Evolutionary conservation across 2,888 invertebrate genomes (phyloP).

Genomic region (Rhaphigaster nebulosa): DNA sequence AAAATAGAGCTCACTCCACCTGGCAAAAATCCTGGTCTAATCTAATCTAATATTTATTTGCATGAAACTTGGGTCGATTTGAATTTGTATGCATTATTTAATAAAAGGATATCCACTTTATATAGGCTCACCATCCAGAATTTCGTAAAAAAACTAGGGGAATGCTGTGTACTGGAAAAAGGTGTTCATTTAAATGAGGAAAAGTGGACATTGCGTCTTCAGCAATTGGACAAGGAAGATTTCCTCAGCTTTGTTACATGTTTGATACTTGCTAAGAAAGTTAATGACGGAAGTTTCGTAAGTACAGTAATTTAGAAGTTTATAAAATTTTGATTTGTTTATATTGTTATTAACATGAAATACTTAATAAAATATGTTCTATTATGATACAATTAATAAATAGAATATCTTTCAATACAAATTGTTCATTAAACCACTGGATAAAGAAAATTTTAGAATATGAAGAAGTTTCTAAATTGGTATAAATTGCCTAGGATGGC

Average conservation of each 20-base stretch:
- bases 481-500: too few relatives aligned
- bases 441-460: too few relatives aligned
- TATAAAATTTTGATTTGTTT: not conserved
- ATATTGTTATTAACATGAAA: too few relatives aligned
- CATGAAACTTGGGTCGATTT: not conserved
- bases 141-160: not conserved
- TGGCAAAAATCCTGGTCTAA: too few relatives aligned
- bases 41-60: not conserved
- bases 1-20: too few relatives aligned
- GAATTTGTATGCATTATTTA: not conserved
- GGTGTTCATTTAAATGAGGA: not conserved
- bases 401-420: too few relatives aligned
- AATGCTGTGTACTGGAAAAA: not conserved
- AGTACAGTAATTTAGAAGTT: not conserved
- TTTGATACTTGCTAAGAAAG: not conserved
- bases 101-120: not conserved
- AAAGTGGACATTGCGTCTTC: not conserved
- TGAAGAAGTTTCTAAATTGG: too few relatives aligned
- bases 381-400: too few relatives aligned
- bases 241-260: not conserved
- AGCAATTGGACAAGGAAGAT: not conserved
- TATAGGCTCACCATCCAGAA: not conserved
- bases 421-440: too few relatives aligned
- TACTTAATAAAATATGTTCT: too few relatives aligned
- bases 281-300: not conserved